phyloP scores from a whole-genome alignment of 37 sponge, comb jelly and placozoan species.

The Axinella damicornis region DNA sequence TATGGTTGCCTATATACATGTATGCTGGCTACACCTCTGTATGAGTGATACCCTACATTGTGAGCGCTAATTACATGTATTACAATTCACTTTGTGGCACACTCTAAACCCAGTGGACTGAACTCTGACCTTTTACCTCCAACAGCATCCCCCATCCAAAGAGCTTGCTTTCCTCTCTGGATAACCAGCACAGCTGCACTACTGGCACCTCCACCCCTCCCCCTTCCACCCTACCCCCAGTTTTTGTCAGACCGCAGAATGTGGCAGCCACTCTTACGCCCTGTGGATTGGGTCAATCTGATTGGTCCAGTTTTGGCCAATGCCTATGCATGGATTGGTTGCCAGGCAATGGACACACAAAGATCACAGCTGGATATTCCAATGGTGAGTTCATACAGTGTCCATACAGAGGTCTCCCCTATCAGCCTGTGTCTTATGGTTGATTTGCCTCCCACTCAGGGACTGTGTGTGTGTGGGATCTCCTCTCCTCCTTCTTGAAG shows the following conservation, averaged over 20 bases:
- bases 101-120: neutral
- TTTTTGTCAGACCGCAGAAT: slow-evolving; percentile 13
- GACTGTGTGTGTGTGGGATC: slow-evolving; percentile 53
- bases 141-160: slow-evolving; percentile 6
- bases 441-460: slow-evolving; percentile 12
- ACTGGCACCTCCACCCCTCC: neutral
- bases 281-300: slow-evolving; percentile 11
- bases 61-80: too few relatives aligned
- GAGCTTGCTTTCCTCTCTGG: neutral
- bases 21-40: too few relatives aligned
- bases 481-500: neutral
- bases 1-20: too few relatives aligned
- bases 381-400: slow-evolving; percentile 44
- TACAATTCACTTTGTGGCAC: neutral
- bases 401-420: too few relatives aligned
- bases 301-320: slow-evolving; percentile 35
- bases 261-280: slow-evolving; percentile 49
- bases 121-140: neutral
- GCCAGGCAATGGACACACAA: slow-evolving; percentile 44
- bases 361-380: slow-evolving; percentile 70
- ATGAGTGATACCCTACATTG: too few relatives aligned
- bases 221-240: neutral
- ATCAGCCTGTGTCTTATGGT: neutral
- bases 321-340: slow-evolving; percentile 79
- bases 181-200: neutral